Evolutionary conservation across 2,797 vertebrate genomes (phyloP).

Genomic region (Sandelia bainsii): DNA sequence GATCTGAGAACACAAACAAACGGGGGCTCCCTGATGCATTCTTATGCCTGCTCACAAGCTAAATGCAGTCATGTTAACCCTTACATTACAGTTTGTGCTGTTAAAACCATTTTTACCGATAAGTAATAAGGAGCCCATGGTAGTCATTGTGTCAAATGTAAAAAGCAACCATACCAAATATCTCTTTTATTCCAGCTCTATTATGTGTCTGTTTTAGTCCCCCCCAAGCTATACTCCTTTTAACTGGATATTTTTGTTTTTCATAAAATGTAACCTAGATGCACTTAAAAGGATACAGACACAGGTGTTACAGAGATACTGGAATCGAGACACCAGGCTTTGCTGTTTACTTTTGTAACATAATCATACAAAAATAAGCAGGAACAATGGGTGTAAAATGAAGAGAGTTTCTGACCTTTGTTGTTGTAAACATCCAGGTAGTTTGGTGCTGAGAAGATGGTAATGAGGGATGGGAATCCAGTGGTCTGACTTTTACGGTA

Average conservation of each 20-base stretch:
- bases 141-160: slow-evolving; percentile 6
- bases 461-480: slow-evolving; percentile 98
- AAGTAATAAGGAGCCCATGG: slow-evolving; percentile 21
- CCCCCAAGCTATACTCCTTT: neutral
- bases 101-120: slow-evolving; percentile 34
- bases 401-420: slow-evolving; percentile 90
- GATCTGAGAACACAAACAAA: slow-evolving; percentile 78
- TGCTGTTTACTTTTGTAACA: neutral
- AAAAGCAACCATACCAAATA: slow-evolving; percentile 2
- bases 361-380: neutral
- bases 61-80: slow-evolving; percentile 39
- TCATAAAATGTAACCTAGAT: slow-evolving; percentile 1
- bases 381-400: neutral
- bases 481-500: slow-evolving; percentile 99
- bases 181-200: neutral
- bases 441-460: slow-evolving; percentile 99
- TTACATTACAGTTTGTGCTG: slow-evolving; percentile 23
- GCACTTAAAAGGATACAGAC: slow-evolving; percentile 7
- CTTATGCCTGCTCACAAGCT: slow-evolving; percentile 50
- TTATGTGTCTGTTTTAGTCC: neutral
- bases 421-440: slow-evolving; percentile 99
- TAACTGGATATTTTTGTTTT: neutral
- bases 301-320: neutral
- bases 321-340: neutral
- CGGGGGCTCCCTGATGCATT: slow-evolving; percentile 72